A percentile compares a stretch with the other conserved stretches of the same genome.
Evolutionary conservation across 2,888 invertebrate species (phyloP).

Genomic region (Aromia moschata): DNA sequence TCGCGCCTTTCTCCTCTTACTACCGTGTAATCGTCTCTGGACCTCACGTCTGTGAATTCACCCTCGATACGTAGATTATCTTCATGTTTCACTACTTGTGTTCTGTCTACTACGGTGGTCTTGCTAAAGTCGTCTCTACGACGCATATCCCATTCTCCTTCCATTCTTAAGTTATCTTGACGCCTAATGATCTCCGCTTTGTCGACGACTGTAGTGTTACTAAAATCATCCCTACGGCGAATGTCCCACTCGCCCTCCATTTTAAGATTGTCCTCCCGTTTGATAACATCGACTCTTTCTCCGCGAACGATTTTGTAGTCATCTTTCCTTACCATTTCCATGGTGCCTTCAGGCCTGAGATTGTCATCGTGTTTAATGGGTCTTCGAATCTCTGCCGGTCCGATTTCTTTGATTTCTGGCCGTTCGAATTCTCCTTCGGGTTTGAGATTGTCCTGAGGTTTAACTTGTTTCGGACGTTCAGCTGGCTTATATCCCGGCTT

Average conservation of each 20-base stretch:
- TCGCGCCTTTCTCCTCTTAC: slow-evolving; percentile 72
- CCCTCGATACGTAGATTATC: slow-evolving; percentile 72
- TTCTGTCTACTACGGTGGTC: slow-evolving; percentile 65
- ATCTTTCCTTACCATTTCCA: slow-evolving; percentile 65
- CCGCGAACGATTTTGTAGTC: slow-evolving; percentile 67
- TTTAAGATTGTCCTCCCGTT: slow-evolving; percentile 63
- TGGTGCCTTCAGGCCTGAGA: slow-evolving; percentile 68
- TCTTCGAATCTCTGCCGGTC: slow-evolving; percentile 70
- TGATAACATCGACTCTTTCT: slow-evolving; percentile 68
- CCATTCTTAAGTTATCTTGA: slow-evolving; percentile 73
- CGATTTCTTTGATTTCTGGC: slow-evolving; percentile 60
- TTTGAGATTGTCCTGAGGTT: slow-evolving; percentile 70
- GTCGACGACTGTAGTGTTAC: slow-evolving; percentile 68
- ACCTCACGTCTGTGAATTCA: slow-evolving; percentile 48
- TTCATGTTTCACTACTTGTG: slow-evolving; percentile 69
- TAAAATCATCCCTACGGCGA: slow-evolving; percentile 63
- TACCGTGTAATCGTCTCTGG: slow-evolving; percentile 66
- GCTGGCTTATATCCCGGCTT: slow-evolving; percentile 60
- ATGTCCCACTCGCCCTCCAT: slow-evolving; percentile 67
- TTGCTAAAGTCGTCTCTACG: slow-evolving; percentile 67
- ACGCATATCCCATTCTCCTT: slow-evolving; percentile 56
- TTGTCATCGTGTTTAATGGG: slow-evolving; percentile 64
- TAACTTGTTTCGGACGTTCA: slow-evolving; percentile 64
- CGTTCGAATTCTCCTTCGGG: slow-evolving; percentile 70
- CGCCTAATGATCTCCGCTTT: slow-evolving; percentile 69